Base-by-base conservation (phyloP, 2,888 invertebrate species). In the Nephrotoma appendiculata region DNA sequence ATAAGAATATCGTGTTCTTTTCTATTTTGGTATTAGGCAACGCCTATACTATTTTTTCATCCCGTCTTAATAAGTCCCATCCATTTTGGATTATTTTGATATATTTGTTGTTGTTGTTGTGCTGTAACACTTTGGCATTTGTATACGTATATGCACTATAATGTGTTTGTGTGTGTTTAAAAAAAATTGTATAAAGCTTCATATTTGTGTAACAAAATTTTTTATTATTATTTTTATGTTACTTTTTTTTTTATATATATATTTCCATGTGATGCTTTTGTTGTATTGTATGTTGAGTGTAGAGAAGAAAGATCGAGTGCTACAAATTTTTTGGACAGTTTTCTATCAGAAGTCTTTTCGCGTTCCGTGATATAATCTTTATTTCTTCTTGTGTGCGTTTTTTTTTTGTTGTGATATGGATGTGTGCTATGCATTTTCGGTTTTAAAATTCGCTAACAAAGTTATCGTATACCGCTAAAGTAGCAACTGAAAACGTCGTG, bases 341-440 rank as follows among this genome's bases (percentile, higher is more conserved):
- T 91, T 90, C 90, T 90, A 91, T 91, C 90, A 91, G 90, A 90
- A 90, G 90, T 91, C 91, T 90, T 90, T 90, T 71, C 71, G 71
- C 90, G 90, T 89, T 89, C 90, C 90, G 71, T 71, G 89, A 90
- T 90, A 90, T 90, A 90, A 91, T 90, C 90, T 90, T 87, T 89
- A 41, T 83, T 83, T 84, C 42, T 42, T 84, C 42, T 5, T 83
- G 52, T 57, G 15, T 71, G 31, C 31, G 4, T 71, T 31, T 7
- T 31, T 31, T n/a, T 19, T 71, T 71, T 71, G 19, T 12, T 71
- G 19, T 31, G 71, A 71, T 31, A 31, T 71, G 31, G 31, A 71
- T 71, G 71, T 71, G 31, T 71, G 71, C 19, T 71, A 71, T 71
- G 71, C 71, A 71, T 71, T 71, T 71, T 71, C 11, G 7, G 6